Conservation (phyloP, 2,888 invertebrate genomes). For the Doris montereyensis region DNA sequence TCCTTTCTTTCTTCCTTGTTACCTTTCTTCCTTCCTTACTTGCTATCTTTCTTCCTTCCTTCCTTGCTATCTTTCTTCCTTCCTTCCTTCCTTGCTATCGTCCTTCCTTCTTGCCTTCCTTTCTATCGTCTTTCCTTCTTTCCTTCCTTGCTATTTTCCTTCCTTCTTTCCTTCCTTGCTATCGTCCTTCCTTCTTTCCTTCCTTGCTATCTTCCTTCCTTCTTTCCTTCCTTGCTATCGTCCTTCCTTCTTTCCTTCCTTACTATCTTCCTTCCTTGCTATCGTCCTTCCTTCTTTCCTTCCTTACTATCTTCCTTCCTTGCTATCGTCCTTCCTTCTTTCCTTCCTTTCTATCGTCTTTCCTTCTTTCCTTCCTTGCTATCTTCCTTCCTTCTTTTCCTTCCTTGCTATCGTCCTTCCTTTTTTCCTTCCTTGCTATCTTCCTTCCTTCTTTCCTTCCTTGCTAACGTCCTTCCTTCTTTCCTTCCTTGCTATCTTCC, state of each 20-base stretch:
- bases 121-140: not conserved
- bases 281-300: not conserved
- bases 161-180: not conserved
- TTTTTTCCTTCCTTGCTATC: not conserved
- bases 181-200: not conserved
- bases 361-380: not conserved
- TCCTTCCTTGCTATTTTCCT: not conserved
- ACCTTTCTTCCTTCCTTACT: not conserved
- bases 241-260: not conserved
- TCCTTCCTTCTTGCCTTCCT: not conserved
- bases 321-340: not conserved
- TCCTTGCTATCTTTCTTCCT: not conserved
- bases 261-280: not conserved
- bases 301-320: not conserved
- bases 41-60: not conserved
- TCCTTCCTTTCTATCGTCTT: no score
- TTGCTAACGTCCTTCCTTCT: not conserved
- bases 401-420: not conserved
- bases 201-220: not conserved
- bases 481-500: not conserved
- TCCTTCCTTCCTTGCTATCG: not conserved
- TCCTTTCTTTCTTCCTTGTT: not conserved
- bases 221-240: not conserved
- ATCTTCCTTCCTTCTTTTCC: not conserved
- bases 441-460: not conserved